phyloP scores from a whole-genome alignment of 2,888 invertebrate species.

The Drosophila bunnanda region DNA sequence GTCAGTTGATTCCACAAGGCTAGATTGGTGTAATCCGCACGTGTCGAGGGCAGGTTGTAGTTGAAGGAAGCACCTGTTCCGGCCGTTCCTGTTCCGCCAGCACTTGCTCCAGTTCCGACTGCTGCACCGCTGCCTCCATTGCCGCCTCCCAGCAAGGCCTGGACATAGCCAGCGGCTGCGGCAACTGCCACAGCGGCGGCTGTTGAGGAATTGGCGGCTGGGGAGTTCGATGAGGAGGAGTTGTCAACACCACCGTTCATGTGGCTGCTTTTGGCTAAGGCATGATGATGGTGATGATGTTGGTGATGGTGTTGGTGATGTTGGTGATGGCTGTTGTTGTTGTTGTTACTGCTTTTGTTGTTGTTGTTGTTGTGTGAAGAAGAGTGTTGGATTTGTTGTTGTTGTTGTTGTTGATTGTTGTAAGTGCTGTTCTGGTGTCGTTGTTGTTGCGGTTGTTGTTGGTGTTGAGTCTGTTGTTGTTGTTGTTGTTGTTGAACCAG shows the following conservation, averaged over 20 bases:
- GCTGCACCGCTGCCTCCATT: neutral
- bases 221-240: slow-evolving; percentile 16
- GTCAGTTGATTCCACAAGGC: slow-evolving; percentile 83
- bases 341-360: slow-evolving; percentile 6
- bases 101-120: neutral
- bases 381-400: slow-evolving; percentile 34
- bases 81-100: neutral
- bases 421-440: slow-evolving; percentile 65
- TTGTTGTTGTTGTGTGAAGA: slow-evolving; percentile 34
- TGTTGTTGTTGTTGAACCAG: slow-evolving; percentile 83
- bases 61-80: slow-evolving; percentile 54
- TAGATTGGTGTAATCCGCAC: slow-evolving; percentile 80
- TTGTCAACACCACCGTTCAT: slow-evolving; percentile 8
- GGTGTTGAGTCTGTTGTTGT: slow-evolving; percentile 60
- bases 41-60: slow-evolving; percentile 76
- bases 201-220: slow-evolving; percentile 5
- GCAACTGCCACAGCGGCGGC: slow-evolving; percentile 60
- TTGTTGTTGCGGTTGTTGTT: slow-evolving; percentile 37
- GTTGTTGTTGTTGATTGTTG: slow-evolving; percentile 53
- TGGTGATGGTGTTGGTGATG: slow-evolving; percentile 13
- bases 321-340: slow-evolving; percentile 27
- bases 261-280: slow-evolving; percentile 56
- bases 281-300: slow-evolving; percentile 38
- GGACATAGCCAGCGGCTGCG: slow-evolving; percentile 62
- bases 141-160: slow-evolving; percentile 50